These are phyloP conservation scores for Elachura formosa DNA, from an alignment of 2,113 vertebrate genomes.

Conservation along the genomic window DNA sequence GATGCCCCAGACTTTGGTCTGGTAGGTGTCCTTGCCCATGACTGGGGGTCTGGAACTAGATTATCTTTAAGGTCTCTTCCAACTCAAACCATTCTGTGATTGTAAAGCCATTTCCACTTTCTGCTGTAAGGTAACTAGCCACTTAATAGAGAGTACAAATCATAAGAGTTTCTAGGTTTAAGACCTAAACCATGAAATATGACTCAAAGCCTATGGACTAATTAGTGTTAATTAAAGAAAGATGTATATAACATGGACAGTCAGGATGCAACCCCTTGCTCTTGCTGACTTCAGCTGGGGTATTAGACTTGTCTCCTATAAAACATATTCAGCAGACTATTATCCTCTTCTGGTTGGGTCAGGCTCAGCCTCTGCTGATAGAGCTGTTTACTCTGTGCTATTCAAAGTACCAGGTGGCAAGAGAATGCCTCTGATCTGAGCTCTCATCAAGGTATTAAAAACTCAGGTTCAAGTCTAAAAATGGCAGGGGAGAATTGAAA, in stretches of 20 bases:
- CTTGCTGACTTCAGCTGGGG: background rate
- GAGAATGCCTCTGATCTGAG: background rate
- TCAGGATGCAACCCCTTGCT: background rate
- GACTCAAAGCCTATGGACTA: background rate
- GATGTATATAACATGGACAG: background rate
- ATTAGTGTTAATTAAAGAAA: background rate
- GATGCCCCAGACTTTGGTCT: background rate
- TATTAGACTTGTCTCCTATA: background rate
- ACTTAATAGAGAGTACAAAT: background rate
- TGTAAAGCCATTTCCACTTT: background rate
- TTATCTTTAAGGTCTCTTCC: background rate
- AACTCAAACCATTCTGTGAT: background rate
- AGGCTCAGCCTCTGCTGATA: background rate
- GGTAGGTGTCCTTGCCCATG: background rate
- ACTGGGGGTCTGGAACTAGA: background rate
- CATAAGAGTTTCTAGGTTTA: background rate
- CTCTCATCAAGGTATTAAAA: background rate
- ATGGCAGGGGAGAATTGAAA: background rate
- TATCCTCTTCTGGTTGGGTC: background rate
- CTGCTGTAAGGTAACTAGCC: background rate
- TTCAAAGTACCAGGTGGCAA: background rate
- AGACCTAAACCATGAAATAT: background rate
- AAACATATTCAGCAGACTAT: background rate
- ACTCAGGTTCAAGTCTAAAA: background rate
- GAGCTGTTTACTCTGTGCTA: background rate